These are phyloP conservation scores for Meteorus sp. DNA, from an alignment of 1,140 invertebrate species.

Conservation along the genomic window DNA sequence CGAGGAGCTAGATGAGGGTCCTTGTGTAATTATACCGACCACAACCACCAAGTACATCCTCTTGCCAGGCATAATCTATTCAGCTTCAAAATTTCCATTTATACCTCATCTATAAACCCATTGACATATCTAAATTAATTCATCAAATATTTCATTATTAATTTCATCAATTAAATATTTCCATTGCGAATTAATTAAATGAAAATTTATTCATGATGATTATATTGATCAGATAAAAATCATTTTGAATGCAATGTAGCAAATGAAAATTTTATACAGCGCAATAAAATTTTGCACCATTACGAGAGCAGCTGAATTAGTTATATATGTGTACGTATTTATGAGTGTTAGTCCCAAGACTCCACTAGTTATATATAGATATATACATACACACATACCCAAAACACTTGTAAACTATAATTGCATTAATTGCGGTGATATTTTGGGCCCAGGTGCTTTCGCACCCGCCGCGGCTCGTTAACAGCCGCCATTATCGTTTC, in stretches of 20 bases:
- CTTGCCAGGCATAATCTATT: background rate
- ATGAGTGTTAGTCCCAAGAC: conserved; percentile 26
- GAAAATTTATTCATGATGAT: too few relatives aligned
- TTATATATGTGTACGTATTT: too few relatives aligned
- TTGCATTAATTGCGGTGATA: conserved; percentile 59
- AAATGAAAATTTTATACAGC: too few relatives aligned
- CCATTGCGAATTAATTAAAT: too few relatives aligned
- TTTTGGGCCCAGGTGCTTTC: conserved; percentile 57
- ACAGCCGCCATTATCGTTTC: conserved; percentile 55
- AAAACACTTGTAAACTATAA: conserved; percentile 58
- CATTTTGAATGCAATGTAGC: too few relatives aligned
- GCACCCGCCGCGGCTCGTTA: conserved; percentile 51
- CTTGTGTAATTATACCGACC: conserved; percentile 56
- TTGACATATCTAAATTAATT: too few relatives aligned
- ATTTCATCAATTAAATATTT: too few relatives aligned
- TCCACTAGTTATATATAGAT: conserved; percentile 30
- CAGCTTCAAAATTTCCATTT: too few relatives aligned
- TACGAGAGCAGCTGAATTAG: conserved; percentile 39
- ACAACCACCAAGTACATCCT: conserved; percentile 44
- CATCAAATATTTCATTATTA: too few relatives aligned
- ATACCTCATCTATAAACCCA: too few relatives aligned
- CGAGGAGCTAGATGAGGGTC: conserved; percentile 45
- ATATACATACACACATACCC: conserved; percentile 38
- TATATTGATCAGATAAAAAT: too few relatives aligned
- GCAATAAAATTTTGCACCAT: background rate